Base-by-base conservation (phyloP, 35 echinoderm and acorn worm species). In the Acanthaster planci region DNA sequence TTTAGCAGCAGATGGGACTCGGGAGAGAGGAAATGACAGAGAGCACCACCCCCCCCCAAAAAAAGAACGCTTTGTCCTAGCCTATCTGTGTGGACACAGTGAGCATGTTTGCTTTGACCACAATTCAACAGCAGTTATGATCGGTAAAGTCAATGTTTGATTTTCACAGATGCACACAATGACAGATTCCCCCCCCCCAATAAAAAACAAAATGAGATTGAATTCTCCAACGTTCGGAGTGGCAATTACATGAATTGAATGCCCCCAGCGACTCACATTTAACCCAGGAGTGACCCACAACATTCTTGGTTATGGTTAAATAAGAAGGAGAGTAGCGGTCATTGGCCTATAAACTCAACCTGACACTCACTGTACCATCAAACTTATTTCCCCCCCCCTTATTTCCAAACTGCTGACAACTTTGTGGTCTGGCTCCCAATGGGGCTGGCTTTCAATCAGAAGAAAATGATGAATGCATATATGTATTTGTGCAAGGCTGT, bases 341-440 rank as follows among this genome's bases (percentile, higher is more conserved):
- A 72, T 72, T 72, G 64, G 64, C 64, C 64, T 72, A 21, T 72
- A 72, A 30, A 72, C 64, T 34, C 23, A 72, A 72, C 56, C 56
- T n/a, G n/a, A 47, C 4, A 47, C 42, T 47, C 42, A 47, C 64
- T 72, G 34, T 19, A 26, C 14, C 14, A 27, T 72, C 30, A 26
- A 27, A 26, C 30, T 26, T 72, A 27, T 31, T 31, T 7, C 14
- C 2, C 64, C 7, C 7, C 64, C 8, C 14, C 14, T 31, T 31
- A 72, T 72, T 26, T 29, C 26, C 26, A 72, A 72, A 34, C 64
- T 72, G 64, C 64, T 72, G 64, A 72, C 64, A 72, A 72, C 64
- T 72, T n/a, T 30, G 64, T 72, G 22, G 64, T 14, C 22, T 34
- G 42, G 1, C 23, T 0, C 26, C 64, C 26, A 2, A 72, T 72